phyloP scores from a whole-genome alignment of 2,113 vertebrate species.

The Catagonus wagneri region DNA sequence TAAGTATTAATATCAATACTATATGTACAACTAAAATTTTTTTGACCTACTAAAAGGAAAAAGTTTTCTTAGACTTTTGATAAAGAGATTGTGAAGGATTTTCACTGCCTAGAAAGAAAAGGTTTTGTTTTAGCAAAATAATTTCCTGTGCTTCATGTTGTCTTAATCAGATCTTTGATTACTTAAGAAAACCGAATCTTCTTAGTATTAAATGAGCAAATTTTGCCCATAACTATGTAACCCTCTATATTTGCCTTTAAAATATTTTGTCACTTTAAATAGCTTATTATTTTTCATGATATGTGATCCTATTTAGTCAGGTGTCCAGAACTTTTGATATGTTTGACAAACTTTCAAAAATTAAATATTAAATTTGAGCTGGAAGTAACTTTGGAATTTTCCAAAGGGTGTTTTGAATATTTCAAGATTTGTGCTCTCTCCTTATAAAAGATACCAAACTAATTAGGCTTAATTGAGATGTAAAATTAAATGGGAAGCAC shows the following conservation, averaged over 20 bases:
- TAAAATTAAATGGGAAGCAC: not conserved
- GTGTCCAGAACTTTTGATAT: not conserved
- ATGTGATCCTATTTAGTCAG: not conserved
- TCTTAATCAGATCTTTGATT: not conserved
- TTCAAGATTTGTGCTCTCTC: not conserved
- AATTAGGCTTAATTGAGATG: not conserved
- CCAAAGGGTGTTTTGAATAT: not conserved
- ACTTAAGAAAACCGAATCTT: not conserved
- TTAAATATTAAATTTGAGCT: not conserved
- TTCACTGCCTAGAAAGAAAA: not conserved
- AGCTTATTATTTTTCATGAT: not conserved
- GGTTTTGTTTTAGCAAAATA: not conserved
- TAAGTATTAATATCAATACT: not conserved
- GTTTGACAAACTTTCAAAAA: not conserved
- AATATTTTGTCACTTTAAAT: not conserved
- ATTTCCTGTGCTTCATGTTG: not conserved
- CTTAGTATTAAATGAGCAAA: not conserved
- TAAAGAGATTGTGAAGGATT: not conserved
- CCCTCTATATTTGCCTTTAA: not conserved
- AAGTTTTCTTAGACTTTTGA: not conserved
- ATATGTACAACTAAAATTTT: not conserved
- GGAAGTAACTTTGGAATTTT: not conserved
- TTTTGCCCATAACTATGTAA: not conserved
- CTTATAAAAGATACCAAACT: not conserved
- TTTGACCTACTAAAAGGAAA: not conserved